These are phyloP conservation scores for Callionymus lyra DNA, from an alignment of 2,113 vertebrate species.

Conservation along the genomic window DNA sequence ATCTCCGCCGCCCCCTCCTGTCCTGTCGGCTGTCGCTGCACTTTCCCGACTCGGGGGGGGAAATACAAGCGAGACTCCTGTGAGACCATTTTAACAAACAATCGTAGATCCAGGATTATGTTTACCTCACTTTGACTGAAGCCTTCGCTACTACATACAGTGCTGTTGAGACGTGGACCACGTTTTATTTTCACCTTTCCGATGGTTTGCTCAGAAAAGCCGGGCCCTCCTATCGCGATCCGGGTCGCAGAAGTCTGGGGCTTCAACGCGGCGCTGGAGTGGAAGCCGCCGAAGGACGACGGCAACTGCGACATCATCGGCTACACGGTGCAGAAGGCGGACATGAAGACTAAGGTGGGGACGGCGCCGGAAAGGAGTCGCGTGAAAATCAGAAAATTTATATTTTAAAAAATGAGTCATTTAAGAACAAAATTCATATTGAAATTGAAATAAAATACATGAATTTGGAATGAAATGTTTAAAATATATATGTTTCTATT, in stretches of 20 bases:
- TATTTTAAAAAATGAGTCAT: too few relatives aligned
- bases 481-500: too few relatives aligned
- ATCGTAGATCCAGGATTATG: too few relatives aligned
- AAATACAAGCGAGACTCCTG: constrained; percentile 12
- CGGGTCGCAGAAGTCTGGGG: constrained; percentile 82
- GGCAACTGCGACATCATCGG: constrained; percentile 81
- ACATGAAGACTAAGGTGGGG: constrained; percentile 80
- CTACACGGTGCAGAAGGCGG: constrained; percentile 80
- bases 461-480: too few relatives aligned
- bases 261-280: constrained; percentile 79
- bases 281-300: constrained; percentile 78
- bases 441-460: too few relatives aligned
- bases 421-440: too few relatives aligned
- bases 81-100: too few relatives aligned
- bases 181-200: too few relatives aligned
- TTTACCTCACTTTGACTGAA: too few relatives aligned
- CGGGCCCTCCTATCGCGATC: constrained; percentile 68
- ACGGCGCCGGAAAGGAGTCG: neutral
- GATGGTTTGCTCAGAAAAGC: constrained; percentile 67
- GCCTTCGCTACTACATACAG: too few relatives aligned
- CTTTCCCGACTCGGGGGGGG: constrained; percentile 14
- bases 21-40: constrained; percentile 27
- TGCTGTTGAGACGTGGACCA: too few relatives aligned
- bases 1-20: constrained; percentile 6
- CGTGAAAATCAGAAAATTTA: too few relatives aligned